Base-by-base conservation (phyloP, 2,797 vertebrate species). In the Nasua narica region DNA sequence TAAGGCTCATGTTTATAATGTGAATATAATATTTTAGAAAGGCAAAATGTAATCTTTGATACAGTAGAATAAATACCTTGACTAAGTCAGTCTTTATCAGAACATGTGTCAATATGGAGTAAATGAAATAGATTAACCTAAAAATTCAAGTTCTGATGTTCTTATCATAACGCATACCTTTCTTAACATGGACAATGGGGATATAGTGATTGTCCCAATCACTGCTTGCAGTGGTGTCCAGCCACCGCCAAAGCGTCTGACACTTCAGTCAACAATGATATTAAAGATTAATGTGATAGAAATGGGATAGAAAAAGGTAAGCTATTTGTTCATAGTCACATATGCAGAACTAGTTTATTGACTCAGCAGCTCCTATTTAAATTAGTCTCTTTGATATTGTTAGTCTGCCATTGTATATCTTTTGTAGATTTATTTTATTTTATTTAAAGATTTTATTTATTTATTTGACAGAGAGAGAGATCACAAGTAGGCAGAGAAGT, bases 1-100 rank as follows among this genome's bases (percentile, higher is more conserved):
- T n/a, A 40, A 65, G 25, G 11, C 9, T 86, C 14, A 46, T 32
- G 37, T 83, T 81, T 13, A 76, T 76, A 65, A 27, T 35, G 12
- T 56, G n/a, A 90, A 67, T 91, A 43, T 37, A 48, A 16, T 91
- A 70, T 32, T 94, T 89, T 54, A 3, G 79, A 97, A 87, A 90
- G 27, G 19, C 9, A 95, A 88, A 78, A 82, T 82, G 16, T 78
- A 43, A 50, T 72, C 65, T 97, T 88, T 72, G 50, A 40, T 52
- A n/a, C 0, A 67, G 21, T 25, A 87, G 25, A 43, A 56, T 83
- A 74, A 93, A 70, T 2, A 46, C 15, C 18, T 95, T 14, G 87
- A 27, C 8, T 4, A 67, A 12, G 37, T 32, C 67, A 15, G 5
- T 95, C 4, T 76, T 69, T 76, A 52, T 46, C 8, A 60, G 21